Evolutionary conservation across 2,113 vertebrate species (phyloP).

Genomic region (Carassius gibelio): DNA sequence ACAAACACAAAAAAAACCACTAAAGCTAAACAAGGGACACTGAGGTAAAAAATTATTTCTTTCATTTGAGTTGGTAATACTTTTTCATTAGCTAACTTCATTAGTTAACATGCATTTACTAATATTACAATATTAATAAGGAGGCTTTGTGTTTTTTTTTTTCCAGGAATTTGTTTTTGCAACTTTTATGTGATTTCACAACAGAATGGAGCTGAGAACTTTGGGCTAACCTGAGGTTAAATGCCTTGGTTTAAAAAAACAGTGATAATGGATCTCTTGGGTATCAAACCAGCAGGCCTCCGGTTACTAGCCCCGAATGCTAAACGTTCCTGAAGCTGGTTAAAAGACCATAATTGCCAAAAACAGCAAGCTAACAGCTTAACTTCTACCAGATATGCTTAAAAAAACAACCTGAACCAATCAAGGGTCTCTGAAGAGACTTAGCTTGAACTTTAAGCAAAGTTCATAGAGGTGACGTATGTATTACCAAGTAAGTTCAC

Average conservation of each 20-base stretch:
- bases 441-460: neutral
- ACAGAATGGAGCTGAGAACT: neutral
- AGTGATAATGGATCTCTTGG: slow-evolving; percentile 2
- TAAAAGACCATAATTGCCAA: slow-evolving; percentile 42
- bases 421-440: neutral
- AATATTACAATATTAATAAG: too few species aligned
- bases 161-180: neutral
- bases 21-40: neutral
- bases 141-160: neutral
- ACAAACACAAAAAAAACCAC: neutral
- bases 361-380: slow-evolving; percentile 14
- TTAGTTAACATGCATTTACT: neutral
- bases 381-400: slow-evolving; percentile 38
- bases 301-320: slow-evolving; percentile 5
- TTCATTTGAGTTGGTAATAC: neutral
- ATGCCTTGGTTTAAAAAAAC: neutral
- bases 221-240: neutral
- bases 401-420: neutral
- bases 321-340: slow-evolving; percentile 23
- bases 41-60: neutral
- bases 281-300: neutral
- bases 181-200: slow-evolving; percentile 4
- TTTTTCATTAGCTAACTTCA: neutral
- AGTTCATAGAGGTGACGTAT: neutral
- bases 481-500: neutral